Conservation (phyloP, 2,113 vertebrate species). For the Notiomystis cincta region DNA sequence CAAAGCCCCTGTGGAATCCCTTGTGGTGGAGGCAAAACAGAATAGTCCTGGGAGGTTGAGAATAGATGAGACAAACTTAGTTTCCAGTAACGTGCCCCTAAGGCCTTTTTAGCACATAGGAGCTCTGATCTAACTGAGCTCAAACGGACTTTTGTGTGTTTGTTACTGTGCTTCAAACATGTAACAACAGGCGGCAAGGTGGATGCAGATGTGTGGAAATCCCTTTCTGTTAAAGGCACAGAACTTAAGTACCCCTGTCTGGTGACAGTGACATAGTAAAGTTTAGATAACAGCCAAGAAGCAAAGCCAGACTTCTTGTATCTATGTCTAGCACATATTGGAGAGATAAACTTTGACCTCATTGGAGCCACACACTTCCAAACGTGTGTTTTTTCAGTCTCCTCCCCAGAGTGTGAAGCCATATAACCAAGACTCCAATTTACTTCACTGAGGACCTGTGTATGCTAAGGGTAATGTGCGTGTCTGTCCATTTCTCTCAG, state of each 20-base stretch:
- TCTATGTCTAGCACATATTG: background rate
- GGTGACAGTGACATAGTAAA: background rate
- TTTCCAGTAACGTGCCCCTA: background rate
- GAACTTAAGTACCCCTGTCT: background rate
- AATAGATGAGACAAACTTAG: background rate
- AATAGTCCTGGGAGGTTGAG: background rate
- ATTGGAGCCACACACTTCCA: background rate
- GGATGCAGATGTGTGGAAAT: background rate
- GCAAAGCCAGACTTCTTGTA: background rate
- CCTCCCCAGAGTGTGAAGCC: background rate
- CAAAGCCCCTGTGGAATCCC: background rate
- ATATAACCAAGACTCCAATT: background rate
- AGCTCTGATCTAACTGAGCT: background rate
- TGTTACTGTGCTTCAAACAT: background rate
- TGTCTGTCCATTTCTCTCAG: background rate
- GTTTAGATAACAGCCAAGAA: background rate
- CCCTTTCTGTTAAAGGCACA: background rate
- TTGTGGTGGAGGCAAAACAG: background rate
- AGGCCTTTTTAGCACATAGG: background rate
- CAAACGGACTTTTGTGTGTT: background rate
- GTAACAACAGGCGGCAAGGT: background rate
- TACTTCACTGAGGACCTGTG: background rate
- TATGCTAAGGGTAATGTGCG: background rate
- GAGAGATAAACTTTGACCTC: background rate
- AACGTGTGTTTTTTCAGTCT: background rate